Evolutionary conservation across 2,888 invertebrate species (phyloP), one percentile per base, ranked within the genome.

Genomic region (Odontocolon sp.): DNA sequence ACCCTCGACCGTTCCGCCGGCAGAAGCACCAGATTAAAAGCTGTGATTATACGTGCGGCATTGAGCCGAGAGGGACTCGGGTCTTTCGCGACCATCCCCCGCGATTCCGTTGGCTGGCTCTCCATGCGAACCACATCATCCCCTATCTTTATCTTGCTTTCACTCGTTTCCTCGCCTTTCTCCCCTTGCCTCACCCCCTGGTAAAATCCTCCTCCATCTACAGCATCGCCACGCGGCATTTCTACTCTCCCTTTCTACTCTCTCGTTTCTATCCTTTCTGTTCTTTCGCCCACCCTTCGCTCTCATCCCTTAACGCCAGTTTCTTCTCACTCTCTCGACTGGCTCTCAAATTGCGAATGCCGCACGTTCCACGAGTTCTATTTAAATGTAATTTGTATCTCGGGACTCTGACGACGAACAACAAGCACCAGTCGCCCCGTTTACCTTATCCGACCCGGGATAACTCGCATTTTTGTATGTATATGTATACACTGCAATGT

Each of bases 381-480:
- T 89, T 90, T 87, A 86, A 88, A 90, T 87, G 88, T 87, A 88
- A 90, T 90, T 89, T 89, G 88, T 89, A 88, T 88, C 86, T 82
- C 82, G 78, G 68, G 82, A 59, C 56, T 28, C 36, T 70, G 64
- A 56, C 67, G 56, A 70, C 57, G 73, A 66, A 70, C 56, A 68
- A 50, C 59, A 33, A 38, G 16, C 68, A 16, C 18, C 66, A n/a
- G 38, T 57, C 1, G 33, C 47, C 54, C 40, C 59, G 72, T 72
- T 77, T 69, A 72, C 72, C 72, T 72, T 59, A 8, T 21, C 28
- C 57, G 45, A 72, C 33, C 68, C 11, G 50, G 57, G 18, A 14
- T 68, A 72, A 69, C 69, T 36, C 26, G 9, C 50, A 67, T 38
- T 28, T 59, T 54, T 11, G 52, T 38, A 14, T 47, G 74, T 45